Percentiles rank a stretch among this genome's conserved stretches.
phyloP scores from a whole-genome alignment of 2,888 invertebrate genomes.

The Agrochola lychnidis region DNA sequence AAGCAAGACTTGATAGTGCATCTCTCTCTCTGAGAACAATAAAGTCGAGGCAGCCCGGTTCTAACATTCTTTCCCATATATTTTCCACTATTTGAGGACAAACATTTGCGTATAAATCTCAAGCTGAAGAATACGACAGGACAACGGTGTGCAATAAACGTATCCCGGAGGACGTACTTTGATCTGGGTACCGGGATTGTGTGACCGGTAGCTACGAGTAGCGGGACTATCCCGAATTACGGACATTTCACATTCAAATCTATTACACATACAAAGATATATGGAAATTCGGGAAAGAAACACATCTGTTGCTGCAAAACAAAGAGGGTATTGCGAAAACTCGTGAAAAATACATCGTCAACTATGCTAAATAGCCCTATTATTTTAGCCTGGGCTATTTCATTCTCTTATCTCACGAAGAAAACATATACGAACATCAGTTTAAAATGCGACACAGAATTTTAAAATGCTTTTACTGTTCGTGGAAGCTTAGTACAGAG shows the following conservation, averaged over 20 bases:
- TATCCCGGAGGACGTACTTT: constrained; percentile 41
- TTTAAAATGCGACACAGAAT: constrained; percentile 20
- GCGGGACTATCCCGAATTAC: constrained; percentile 21
- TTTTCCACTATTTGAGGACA: constrained; percentile 13
- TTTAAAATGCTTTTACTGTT: constrained; percentile 37
- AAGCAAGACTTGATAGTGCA: constrained; percentile 2
- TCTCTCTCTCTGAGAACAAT: background rate
- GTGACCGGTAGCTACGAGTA: constrained; percentile 13
- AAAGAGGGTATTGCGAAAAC: constrained; percentile 5
- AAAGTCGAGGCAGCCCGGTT: background rate
- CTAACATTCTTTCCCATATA: background rate
- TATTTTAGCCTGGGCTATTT: background rate
- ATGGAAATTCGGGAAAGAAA: constrained; percentile 1
- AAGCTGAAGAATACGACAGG: constrained; percentile 28
- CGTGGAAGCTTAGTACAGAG: constrained; percentile 8
- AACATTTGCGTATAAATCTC: constrained; percentile 50
- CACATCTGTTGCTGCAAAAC: background rate
- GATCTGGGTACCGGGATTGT: constrained; percentile 40
- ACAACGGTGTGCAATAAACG: constrained; percentile 56
- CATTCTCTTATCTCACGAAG: constrained; percentile 1
- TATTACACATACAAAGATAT: constrained; percentile 12
- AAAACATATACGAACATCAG: constrained; percentile 15
- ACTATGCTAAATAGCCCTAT: constrained; percentile 14
- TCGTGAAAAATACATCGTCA: background rate
- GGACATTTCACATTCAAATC: constrained; percentile 41